Conservation (phyloP, 2,888 invertebrate genomes). For the Ferdinandea cuprea region DNA sequence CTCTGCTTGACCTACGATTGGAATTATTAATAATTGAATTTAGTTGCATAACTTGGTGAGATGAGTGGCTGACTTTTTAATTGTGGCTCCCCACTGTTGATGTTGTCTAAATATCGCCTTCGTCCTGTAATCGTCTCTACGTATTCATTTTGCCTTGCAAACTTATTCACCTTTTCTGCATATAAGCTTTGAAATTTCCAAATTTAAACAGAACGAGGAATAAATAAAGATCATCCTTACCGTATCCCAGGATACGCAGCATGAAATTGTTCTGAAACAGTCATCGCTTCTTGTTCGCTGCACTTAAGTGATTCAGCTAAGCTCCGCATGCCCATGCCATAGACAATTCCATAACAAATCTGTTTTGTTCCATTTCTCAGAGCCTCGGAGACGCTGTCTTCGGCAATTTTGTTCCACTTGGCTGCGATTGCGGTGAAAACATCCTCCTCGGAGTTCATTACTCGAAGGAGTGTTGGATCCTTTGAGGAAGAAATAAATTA, state of each 20-base stretch:
- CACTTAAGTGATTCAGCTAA: slow-evolving; percentile 91
- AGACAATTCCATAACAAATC: slow-evolving; percentile 97
- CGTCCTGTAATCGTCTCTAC: slow-evolving; percentile 93
- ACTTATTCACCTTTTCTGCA: slow-evolving; percentile 84
- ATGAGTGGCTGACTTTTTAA: slow-evolving; percentile 85
- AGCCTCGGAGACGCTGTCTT: slow-evolving; percentile 89
- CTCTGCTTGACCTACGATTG: slow-evolving; percentile 89
- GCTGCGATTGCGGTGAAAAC: slow-evolving; percentile 94
- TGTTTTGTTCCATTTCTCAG: slow-evolving; percentile 94
- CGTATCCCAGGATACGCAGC: slow-evolving; percentile 88
- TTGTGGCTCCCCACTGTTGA: slow-evolving; percentile 86
- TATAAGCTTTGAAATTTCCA: slow-evolving; percentile 76
- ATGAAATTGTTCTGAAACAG: slow-evolving; percentile 92
- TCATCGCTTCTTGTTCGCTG: slow-evolving; percentile 89
- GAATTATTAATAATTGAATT: background rate
- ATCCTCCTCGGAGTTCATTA: slow-evolving; percentile 88
- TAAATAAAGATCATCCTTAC: slow-evolving; percentile 84
- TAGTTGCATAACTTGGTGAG: background rate
- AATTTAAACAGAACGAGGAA: slow-evolving; percentile 77
- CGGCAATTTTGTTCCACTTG: slow-evolving; percentile 89
- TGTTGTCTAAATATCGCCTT: slow-evolving; percentile 90
- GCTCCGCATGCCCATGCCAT: slow-evolving; percentile 95
- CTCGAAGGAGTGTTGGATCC: slow-evolving; percentile 88
- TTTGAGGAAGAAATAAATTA: slow-evolving; percentile 52
- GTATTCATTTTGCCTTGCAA: slow-evolving; percentile 89